phyloP scores from a whole-genome alignment of 2,797 vertebrate genomes.

The Pyrocephalus nanus region DNA sequence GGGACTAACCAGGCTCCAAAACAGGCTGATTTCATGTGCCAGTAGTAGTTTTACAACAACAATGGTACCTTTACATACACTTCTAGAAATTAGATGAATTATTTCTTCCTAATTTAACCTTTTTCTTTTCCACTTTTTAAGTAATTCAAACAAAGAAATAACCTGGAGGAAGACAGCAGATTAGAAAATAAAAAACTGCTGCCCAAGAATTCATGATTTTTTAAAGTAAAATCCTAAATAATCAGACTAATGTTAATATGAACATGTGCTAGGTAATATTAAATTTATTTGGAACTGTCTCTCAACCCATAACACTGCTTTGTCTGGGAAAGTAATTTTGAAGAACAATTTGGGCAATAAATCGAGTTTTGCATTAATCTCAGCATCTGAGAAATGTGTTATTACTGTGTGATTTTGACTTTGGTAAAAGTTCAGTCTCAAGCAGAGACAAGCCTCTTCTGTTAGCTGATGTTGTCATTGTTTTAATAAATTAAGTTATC shows the following conservation, averaged over 20 bases:
- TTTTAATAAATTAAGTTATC: constrained; percentile 17
- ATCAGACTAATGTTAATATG: not conserved
- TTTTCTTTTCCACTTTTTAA: not conserved
- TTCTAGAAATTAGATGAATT: not conserved
- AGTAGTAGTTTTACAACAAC: not conserved
- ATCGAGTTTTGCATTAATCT: not conserved
- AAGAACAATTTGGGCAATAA: not conserved
- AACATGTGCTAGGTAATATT: not conserved
- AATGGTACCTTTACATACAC: not conserved
- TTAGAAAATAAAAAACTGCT: not conserved
- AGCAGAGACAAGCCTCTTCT: not conserved
- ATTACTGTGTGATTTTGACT: not conserved
- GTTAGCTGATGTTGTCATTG: not conserved
- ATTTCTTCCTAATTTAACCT: not conserved
- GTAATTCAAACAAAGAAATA: not conserved
- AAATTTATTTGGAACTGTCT: not conserved
- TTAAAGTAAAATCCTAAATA: not conserved
- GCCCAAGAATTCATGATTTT: not conserved
- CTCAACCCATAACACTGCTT: not conserved
- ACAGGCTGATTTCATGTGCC: not conserved
- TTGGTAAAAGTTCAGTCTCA: not conserved
- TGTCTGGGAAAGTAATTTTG: not conserved
- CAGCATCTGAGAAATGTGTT: not conserved
- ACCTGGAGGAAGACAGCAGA: not conserved
- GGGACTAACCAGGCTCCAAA: not conserved